Evolutionary conservation across 2,888 invertebrate genomes (phyloP).

Genomic region (Pollenia griseotomentosa): DNA sequence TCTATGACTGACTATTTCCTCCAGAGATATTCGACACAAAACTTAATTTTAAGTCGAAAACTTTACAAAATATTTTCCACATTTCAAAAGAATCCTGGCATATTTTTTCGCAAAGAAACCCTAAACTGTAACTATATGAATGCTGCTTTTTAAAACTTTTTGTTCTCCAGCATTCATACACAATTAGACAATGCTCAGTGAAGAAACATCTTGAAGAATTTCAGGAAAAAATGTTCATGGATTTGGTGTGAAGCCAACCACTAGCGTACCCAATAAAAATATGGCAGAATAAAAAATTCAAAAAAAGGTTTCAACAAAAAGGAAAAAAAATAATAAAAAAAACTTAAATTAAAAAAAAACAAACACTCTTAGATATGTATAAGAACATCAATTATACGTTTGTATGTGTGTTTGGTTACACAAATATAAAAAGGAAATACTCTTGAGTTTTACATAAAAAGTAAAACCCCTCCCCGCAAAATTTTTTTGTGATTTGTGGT

Average conservation of each 20-base stretch:
- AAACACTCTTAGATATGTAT: neutral
- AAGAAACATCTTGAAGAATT: slow-evolving; percentile 32
- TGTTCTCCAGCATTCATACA: slow-evolving; percentile 46
- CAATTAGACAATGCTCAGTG: slow-evolving; percentile 32
- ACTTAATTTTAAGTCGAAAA: too few species aligned
- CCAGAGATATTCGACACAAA: too few species aligned
- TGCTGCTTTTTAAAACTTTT: neutral
- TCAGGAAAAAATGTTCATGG: slow-evolving; percentile 25
- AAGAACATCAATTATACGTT: neutral
- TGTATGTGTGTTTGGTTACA: neutral
- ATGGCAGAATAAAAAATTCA: neutral
- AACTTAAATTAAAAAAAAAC: slow-evolving; percentile 2
- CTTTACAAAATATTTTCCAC: too few species aligned
- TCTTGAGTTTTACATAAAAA: slow-evolving; percentile 42
- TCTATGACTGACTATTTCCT: too few species aligned
- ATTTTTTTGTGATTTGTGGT: neutral
- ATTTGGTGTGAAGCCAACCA: slow-evolving; percentile 43
- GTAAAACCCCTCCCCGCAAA: slow-evolving; percentile 18
- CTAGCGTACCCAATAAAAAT: slow-evolving; percentile 30
- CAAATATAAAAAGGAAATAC: slow-evolving; percentile 41
- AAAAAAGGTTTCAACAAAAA: slow-evolving; percentile 35
- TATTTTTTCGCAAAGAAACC: too few species aligned
- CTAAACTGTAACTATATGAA: too few species aligned
- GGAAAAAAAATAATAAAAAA: neutral
- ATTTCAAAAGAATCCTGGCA: too few species aligned